Conservation (phyloP, 2,888 invertebrate genomes). For the Cephus pygmeus region DNA sequence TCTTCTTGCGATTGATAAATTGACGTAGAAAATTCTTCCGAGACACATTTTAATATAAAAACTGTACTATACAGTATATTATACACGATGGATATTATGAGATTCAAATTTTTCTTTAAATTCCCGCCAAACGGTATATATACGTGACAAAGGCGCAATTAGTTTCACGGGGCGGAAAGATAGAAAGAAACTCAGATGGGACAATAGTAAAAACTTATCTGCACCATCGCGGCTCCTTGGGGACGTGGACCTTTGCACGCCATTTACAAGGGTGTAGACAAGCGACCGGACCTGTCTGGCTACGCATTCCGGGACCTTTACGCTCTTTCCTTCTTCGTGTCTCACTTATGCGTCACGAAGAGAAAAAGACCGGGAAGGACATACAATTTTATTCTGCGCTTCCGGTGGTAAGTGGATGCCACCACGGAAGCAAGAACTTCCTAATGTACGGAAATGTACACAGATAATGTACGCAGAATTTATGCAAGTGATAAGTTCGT, state of each 20-base stretch:
- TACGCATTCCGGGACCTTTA: background rate
- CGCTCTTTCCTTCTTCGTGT: background rate
- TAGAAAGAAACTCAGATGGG: constrained; percentile 26
- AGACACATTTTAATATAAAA: background rate
- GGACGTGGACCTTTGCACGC: constrained; percentile 18
- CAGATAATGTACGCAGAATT: background rate
- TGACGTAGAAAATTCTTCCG: background rate
- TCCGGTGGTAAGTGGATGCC: background rate
- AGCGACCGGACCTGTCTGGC: constrained; percentile 10
- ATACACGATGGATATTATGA: background rate
- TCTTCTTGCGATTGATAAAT: background rate
- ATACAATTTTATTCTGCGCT: background rate
- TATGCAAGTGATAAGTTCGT: background rate
- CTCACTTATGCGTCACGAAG: background rate
- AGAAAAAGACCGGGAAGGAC: background rate
- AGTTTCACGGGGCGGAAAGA: constrained; percentile 36
- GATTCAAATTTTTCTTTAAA: background rate
- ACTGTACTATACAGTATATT: background rate
- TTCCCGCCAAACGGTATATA: constrained; percentile 2
- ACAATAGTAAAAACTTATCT: constrained; percentile 21
- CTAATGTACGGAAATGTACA: background rate
- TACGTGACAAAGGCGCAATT: constrained; percentile 43
- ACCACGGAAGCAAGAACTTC: background rate
- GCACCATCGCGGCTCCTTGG: background rate
- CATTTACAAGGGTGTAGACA: constrained; percentile 41